phyloP scores from a whole-genome alignment of 2,888 invertebrate species.

The Holacanthella duospinosa region DNA sequence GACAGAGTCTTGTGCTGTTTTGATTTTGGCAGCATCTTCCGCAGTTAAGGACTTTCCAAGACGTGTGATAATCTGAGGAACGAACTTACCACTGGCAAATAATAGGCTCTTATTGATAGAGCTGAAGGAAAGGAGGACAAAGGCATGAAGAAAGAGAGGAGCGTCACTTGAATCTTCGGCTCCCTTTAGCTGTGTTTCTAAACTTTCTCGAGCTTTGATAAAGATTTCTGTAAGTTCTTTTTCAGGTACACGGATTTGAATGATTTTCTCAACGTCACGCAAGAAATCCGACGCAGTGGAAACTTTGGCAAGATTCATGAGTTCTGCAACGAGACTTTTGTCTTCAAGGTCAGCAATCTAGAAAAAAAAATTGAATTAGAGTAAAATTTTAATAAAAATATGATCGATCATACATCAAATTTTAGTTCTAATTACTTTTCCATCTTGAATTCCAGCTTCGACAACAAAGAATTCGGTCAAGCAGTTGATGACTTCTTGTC shows the following conservation, averaged over 20 bases:
- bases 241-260: constrained; percentile 26
- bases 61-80: constrained; percentile 64
- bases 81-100: constrained; percentile 88
- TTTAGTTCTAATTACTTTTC: background rate
- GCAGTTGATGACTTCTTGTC: constrained; percentile 59
- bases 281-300: constrained; percentile 14
- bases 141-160: constrained; percentile 65
- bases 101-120: constrained; percentile 68
- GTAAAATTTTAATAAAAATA: background rate
- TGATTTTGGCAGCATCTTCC: constrained; percentile 55
- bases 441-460: constrained; percentile 19
- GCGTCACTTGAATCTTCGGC: constrained; percentile 56
- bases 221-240: constrained; percentile 20
- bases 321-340: constrained; percentile 19
- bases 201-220: constrained; percentile 52
- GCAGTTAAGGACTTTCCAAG: constrained; percentile 58
- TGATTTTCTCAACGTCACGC: constrained; percentile 2
- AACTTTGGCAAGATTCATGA: constrained; percentile 21
- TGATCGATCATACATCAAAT: too few species aligned
- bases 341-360: constrained; percentile 19
- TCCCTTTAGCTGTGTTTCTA: constrained; percentile 62
- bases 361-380: background rate
- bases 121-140: constrained; percentile 67
- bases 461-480: constrained; percentile 24
- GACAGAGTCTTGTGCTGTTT: constrained; percentile 43